These are phyloP conservation scores for Labeo catla DNA, from an alignment of 2,113 vertebrate species.

Conservation along the genomic window DNA sequence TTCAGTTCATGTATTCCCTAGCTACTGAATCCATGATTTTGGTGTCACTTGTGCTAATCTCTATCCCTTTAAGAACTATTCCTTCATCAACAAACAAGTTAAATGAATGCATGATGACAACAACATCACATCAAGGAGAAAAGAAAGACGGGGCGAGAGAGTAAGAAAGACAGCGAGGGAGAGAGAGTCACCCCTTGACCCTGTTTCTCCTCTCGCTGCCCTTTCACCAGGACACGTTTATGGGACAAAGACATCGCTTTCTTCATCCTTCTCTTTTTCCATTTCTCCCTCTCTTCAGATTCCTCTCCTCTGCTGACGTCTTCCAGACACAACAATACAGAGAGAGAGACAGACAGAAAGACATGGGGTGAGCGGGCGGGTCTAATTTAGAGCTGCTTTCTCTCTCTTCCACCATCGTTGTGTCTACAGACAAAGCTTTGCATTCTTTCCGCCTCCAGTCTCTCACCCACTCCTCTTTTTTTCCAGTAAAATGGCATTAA, in stretches of 20 bases:
- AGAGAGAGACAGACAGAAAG: constrained; percentile 66
- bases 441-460: constrained; percentile 59
- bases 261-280: constrained; percentile 64
- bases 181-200: constrained; percentile 36
- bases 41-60: not conserved
- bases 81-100: not conserved
- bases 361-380: constrained; percentile 51
- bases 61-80: not conserved
- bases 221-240: constrained; percentile 60
- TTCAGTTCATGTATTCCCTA: not conserved
- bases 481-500: constrained; percentile 30
- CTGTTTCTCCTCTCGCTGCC: constrained; percentile 60
- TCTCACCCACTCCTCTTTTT: constrained; percentile 46
- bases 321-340: constrained; percentile 72
- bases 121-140: constrained; percentile 3
- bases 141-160: not conserved
- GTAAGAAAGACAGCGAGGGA: constrained; percentile 5
- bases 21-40: not conserved
- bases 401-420: constrained; percentile 48
- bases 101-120: not conserved
- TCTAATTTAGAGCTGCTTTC: constrained; percentile 50
- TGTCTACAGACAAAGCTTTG: constrained; percentile 68
- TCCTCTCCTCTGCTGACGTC: constrained; percentile 75
- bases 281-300: constrained; percentile 69
- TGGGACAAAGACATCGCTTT: constrained; percentile 71